Evolutionary conservation across 2,113 vertebrate genomes (phyloP), one percentile per base, ranked within the genome.

Genomic region (Crotalus tigris): DNA sequence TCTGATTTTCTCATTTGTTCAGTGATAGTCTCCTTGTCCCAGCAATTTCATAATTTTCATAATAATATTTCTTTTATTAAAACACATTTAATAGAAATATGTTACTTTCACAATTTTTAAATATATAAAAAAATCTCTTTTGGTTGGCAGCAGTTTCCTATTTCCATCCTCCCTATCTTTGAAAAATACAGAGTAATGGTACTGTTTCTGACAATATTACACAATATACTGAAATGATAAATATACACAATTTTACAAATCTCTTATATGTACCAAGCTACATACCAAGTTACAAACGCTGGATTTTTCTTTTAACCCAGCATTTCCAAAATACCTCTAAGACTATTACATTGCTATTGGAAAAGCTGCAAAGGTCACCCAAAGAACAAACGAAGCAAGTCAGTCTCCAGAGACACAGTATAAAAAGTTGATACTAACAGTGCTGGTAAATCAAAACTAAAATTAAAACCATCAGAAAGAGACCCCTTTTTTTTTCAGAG

Each of bases 181-280:
- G n/a, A 58, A 58, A 59, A 92, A 92, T 29, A 87, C 85, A 86
- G 44, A 24, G 59, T 57, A 61, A 44, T 4, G 19, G 44, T n/a
- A 86, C n/a, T 86, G 39, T 49, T 86, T 21, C 39, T 21, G 5
- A 44, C 29, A 24, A 33, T n/a, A 5, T 87, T 87, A 33, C 54
- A 92, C 26, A 92, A 59, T 86, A 9, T 92, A 44, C 90, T 91
- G 90, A 54, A 91, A 81, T 85, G n/a, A 53, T n/a, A 61, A 87
- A 2, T 7, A 61, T 61, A 87, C 19, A 5, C 57, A 64, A 61
- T 61, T 87, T 61, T 57, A 85, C 57, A 61, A 87, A 51, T 19
- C 58, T 61, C 2, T 92, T 33, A 61, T 53, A 92, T 92, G 46
- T 87, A 12, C 57, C 85, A 87, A 87, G 44, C 21, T 24, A 11